Evolutionary conservation across 2,797 vertebrate species (phyloP), one percentile per base, ranked within the genome.

Genomic region (Crypturellus tataupa): DNA sequence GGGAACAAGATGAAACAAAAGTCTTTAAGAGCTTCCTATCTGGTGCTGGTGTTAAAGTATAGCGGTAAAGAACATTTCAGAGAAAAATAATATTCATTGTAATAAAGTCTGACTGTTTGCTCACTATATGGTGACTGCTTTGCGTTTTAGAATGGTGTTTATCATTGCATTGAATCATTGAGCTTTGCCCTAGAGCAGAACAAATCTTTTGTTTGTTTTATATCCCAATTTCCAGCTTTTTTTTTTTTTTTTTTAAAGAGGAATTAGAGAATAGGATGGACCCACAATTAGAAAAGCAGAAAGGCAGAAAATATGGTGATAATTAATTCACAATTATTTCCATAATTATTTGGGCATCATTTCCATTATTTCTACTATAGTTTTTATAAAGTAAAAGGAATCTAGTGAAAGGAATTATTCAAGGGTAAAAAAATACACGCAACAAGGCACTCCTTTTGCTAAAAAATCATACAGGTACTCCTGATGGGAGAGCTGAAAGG

Each of bases 1-100:
- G 87, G 89, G 96, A 95, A 95, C 91, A 97, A 37, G 80, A 96
- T 95, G 95, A 97, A 96, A 97, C 84, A 92, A 95, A 94, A 96
- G 21, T 71, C 58, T 96, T 96, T 71, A 60, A 89, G 83, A 72
- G 27, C 93, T 93, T 87, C 47, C 71, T 95, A n/a, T 89, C 76
- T 94, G 51, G 47, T 77, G 37, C 70, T 89, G 83, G 69, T 16
- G 7, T 85, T 95, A 77, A 92, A 85, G 21, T 55, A 55, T 7
- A 85, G 37, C 13, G 67, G 92, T 69, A 90, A 96, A 85, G 81
- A 89, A 85, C 4, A 0, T 68, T 88, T 71, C 62, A 80, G 73
- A 23, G 47, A 56, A 87, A 31, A 64, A 64, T 62, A 73, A 64
- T 13, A 80, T 23, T 94, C 7, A n/a, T 46, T 73, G n/a, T 72